phyloP scores from a whole-genome alignment of 2,888 invertebrate genomes.

The Dicranocentrus wangi region DNA sequence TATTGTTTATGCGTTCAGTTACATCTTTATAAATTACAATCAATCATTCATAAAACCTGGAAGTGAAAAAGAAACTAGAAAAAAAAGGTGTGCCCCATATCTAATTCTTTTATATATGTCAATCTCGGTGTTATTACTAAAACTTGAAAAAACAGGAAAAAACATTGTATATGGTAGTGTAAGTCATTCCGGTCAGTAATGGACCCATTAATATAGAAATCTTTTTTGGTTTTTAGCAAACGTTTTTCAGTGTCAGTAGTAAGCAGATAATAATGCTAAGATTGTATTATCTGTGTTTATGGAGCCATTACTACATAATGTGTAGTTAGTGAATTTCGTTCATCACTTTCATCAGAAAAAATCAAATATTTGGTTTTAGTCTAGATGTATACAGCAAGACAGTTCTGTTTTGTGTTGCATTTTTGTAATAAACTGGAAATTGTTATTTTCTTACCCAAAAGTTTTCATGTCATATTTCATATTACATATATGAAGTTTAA shows the following conservation, averaged over 20 bases:
- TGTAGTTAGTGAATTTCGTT: too few relatives aligned
- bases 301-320: too few relatives aligned
- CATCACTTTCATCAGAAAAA: too few relatives aligned
- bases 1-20: conserved; percentile 5
- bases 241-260: not conserved
- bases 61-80: too few relatives aligned
- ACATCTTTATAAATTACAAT: not conserved
- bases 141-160: conserved; percentile 2
- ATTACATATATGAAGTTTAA: not conserved
- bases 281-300: too few relatives aligned
- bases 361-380: conserved; percentile 37
- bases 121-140: conserved; percentile 42
- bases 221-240: not conserved
- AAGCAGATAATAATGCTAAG: too few relatives aligned
- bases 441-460: conserved; percentile 46
- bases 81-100: not conserved
- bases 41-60: too few relatives aligned
- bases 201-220: not conserved
- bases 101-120: conserved; percentile 1
- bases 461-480: not conserved
- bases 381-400: conserved; percentile 34
- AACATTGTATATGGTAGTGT: not conserved
- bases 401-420: conserved; percentile 19
- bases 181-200: conserved; percentile 1
- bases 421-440: conserved; percentile 58